phyloP scores from a whole-genome alignment of 92 coral and sea anemone species.

The Phenganax marumi region DNA sequence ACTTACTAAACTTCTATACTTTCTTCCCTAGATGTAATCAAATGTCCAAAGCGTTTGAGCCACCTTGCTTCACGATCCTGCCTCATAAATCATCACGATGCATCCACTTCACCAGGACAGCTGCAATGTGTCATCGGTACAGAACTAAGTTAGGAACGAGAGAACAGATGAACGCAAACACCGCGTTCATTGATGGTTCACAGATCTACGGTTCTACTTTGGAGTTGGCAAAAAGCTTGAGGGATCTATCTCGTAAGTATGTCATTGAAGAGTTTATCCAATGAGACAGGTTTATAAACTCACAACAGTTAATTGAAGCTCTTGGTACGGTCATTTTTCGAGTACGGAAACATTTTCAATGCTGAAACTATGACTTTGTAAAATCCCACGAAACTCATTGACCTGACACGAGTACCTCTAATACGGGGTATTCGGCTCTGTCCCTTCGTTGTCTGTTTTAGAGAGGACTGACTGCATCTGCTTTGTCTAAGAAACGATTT shows the following conservation, averaged over 20 bases:
- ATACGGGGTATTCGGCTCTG: not conserved
- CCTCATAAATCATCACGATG: constrained; percentile 36
- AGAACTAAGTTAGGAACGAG: constrained; percentile 1
- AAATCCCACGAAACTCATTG: no score
- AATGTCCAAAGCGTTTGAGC: not conserved
- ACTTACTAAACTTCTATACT: not conserved
- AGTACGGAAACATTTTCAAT: no score
- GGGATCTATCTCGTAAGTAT: constrained; percentile 36
- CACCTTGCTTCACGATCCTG: constrained; percentile 37
- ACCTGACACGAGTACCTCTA: no score
- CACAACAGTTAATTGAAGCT: no score
- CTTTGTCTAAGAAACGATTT: not conserved
- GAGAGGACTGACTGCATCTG: not conserved
- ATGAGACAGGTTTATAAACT: not conserved
- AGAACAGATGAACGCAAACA: constrained; percentile 42
- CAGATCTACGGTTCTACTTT: constrained; percentile 41
- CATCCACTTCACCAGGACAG: constrained; percentile 36
- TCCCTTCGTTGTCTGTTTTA: not conserved
- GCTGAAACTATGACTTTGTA: no score
- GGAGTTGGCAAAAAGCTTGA: constrained; percentile 20
- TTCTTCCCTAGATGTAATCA: constrained; percentile 19
- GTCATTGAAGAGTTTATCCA: not conserved
- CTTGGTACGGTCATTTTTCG: no score
- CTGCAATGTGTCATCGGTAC: constrained; percentile 24
- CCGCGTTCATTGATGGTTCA: constrained; percentile 43